Percentiles rank a stretch among this genome's conserved stretches.
Evolutionary conservation across 2,888 invertebrate genomes (phyloP).

Genomic region (Eretmocerus hayati): DNA sequence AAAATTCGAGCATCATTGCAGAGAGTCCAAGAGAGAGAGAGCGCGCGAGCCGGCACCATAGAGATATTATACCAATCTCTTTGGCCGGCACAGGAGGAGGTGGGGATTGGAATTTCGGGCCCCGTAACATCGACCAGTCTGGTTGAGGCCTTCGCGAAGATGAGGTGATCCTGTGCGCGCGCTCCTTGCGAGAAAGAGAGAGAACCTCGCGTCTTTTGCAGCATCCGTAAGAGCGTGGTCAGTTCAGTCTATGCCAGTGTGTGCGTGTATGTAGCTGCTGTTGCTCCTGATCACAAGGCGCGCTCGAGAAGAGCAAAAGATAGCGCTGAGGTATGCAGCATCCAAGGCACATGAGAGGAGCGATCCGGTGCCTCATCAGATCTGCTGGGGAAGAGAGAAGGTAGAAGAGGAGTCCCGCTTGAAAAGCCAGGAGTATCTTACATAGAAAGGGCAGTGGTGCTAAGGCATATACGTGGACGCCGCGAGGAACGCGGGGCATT

Average conservation of each 20-base stretch:
- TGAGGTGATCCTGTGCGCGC: slow-evolving; percentile 32
- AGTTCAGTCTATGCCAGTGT: no score
- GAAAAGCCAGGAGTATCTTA: no score
- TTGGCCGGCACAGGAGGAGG: slow-evolving; percentile 28
- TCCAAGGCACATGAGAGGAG: no score
- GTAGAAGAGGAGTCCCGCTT: no score
- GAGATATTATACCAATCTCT: neutral
- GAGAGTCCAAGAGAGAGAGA: slow-evolving; percentile 12
- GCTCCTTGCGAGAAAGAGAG: slow-evolving; percentile 15
- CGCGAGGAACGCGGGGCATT: neutral
- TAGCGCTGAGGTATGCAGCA: no score
- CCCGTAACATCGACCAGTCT: slow-evolving; percentile 42
- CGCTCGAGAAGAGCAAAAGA: no score
- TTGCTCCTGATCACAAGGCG: no score
- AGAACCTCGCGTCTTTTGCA: neutral
- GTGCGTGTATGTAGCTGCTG: no score
- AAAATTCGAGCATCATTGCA: neutral
- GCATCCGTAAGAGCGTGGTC: no score
- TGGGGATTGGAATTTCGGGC: slow-evolving; percentile 47
- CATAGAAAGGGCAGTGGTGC: neutral
- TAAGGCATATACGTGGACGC: neutral
- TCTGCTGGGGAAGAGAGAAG: no score
- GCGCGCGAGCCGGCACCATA: slow-evolving; percentile 5
- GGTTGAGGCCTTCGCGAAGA: slow-evolving; percentile 46
- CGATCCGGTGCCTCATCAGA: no score